Evolutionary conservation across 2,113 vertebrate species (phyloP).

Genomic region (Noturus placidus): DNA sequence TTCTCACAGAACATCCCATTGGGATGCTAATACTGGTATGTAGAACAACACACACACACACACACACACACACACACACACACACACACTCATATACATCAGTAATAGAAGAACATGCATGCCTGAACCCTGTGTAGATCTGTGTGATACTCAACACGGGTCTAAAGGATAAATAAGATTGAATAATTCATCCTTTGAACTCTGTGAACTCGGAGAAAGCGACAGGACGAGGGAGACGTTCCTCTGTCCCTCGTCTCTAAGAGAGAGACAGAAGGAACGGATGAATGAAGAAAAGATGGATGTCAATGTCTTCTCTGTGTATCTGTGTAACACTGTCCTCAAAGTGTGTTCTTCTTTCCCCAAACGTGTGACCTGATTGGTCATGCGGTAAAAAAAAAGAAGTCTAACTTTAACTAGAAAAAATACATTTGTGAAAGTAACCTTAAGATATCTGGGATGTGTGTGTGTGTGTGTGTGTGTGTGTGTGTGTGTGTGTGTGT

Average conservation of each 20-base stretch:
- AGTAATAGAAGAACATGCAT: neutral
- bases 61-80: conserved; percentile 13
- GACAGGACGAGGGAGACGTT: neutral
- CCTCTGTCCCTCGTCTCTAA: neutral
- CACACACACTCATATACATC: neutral
- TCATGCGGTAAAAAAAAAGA: too few relatives aligned
- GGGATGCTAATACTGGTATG: conserved; percentile 39
- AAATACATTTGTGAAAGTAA: too few relatives aligned
- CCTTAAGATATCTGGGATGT: neutral
- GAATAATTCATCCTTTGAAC: neutral
- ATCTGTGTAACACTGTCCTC: too few relatives aligned
- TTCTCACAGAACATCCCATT: conserved; percentile 47
- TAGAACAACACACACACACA: neutral
- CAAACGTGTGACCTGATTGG: too few relatives aligned
- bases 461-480: conserved; percentile 20
- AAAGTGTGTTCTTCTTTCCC: too few relatives aligned
- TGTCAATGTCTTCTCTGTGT: conserved; percentile 9
- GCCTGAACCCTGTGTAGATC: neutral
- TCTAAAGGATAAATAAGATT: conserved; percentile 3
- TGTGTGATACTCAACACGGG: neutral
- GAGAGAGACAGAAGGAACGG: neutral
- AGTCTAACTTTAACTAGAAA: too few relatives aligned
- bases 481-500: neutral
- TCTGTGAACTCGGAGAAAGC: neutral
- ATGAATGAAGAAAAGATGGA: neutral